Conservation (phyloP, 2,797 vertebrate genomes). For the Brotula barbata region DNA sequence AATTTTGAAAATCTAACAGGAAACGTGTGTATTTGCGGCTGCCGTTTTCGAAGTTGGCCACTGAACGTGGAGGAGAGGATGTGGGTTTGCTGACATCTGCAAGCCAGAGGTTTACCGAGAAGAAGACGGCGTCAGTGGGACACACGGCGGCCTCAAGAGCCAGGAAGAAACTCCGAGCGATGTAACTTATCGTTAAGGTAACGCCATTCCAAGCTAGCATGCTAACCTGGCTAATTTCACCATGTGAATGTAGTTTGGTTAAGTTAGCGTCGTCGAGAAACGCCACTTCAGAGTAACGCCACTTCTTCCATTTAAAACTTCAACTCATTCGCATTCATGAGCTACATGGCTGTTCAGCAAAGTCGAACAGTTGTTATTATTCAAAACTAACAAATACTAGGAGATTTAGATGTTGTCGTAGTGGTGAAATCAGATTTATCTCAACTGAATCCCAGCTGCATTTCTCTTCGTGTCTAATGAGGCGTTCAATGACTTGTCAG, state of each 20-base stretch:
- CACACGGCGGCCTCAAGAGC: slow-evolving; percentile 27
- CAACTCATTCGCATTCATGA: not conserved
- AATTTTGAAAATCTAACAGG: slow-evolving; percentile 45
- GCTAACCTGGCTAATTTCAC: not conserved
- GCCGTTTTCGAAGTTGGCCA: not conserved
- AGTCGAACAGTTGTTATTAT: not conserved
- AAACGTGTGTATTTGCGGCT: not conserved
- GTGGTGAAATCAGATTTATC: not conserved
- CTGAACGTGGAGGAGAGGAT: slow-evolving; percentile 61
- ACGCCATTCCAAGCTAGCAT: not conserved
- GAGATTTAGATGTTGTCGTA: not conserved
- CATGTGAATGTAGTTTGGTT: not conserved
- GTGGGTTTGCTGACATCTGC: slow-evolving; percentile 74
- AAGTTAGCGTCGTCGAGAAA: not conserved
- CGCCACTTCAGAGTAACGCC: not conserved
- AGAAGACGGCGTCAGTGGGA: slow-evolving; percentile 36
- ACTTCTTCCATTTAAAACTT: not conserved
- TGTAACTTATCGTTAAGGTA: slow-evolving; percentile 66
- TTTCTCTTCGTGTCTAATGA: slow-evolving; percentile 1
- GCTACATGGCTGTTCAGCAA: not conserved
- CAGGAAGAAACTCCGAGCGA: slow-evolving; percentile 44
- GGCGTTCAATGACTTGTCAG: not conserved
- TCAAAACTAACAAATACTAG: not conserved
- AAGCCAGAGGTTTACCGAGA: slow-evolving; percentile 62
- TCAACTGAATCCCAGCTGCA: slow-evolving; percentile 7